Percentiles rank a stretch among this genome's conserved stretches.
Conservation (phyloP, 2,888 invertebrate species). For the Nemoura dubitans region DNA sequence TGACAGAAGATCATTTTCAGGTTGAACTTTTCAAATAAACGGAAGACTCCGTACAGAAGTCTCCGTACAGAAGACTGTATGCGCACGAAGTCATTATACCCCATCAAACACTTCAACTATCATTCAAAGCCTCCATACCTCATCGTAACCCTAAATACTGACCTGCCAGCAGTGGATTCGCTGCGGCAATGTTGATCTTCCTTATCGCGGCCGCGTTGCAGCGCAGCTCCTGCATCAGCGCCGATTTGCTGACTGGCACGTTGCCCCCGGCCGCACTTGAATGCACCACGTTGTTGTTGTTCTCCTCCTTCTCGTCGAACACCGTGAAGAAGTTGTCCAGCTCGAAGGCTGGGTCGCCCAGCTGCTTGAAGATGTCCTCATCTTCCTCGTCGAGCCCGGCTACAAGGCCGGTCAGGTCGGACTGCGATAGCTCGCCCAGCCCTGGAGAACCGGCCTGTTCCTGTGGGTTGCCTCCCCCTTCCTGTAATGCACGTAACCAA, state of each 20-base stretch:
- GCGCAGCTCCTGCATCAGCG: conserved; percentile 49
- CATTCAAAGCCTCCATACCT: too few species aligned
- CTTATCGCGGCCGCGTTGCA: conserved; percentile 49
- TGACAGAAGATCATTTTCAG: too few species aligned
- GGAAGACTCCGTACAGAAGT: too few species aligned
- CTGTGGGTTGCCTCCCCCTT: conserved; percentile 55
- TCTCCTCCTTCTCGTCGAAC: conserved; percentile 61
- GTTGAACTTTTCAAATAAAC: too few species aligned
- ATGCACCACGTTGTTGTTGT: conserved; percentile 60
- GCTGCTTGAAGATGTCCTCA: conserved; percentile 82
- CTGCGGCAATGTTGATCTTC: conserved; percentile 82
- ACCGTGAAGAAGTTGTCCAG: conserved; percentile 70
- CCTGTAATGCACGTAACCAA: conserved; percentile 32
- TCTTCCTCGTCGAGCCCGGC: conserved; percentile 71
- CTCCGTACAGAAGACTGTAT: too few species aligned
- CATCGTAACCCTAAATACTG: conserved; percentile 61
- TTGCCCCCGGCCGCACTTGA: conserved; percentile 48
- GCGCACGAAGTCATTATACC: too few species aligned
- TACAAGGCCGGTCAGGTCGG: conserved; percentile 75
- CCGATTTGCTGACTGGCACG: conserved; percentile 47
- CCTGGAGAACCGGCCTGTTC: conserved; percentile 59
- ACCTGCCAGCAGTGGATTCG: conserved; percentile 88
- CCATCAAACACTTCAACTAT: too few species aligned
- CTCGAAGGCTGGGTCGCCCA: conserved; percentile 86
- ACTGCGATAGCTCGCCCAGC: conserved; percentile 76